phyloP scores from a whole-genome alignment of 2,797 vertebrate species.

The Xyrichtys novacula region DNA sequence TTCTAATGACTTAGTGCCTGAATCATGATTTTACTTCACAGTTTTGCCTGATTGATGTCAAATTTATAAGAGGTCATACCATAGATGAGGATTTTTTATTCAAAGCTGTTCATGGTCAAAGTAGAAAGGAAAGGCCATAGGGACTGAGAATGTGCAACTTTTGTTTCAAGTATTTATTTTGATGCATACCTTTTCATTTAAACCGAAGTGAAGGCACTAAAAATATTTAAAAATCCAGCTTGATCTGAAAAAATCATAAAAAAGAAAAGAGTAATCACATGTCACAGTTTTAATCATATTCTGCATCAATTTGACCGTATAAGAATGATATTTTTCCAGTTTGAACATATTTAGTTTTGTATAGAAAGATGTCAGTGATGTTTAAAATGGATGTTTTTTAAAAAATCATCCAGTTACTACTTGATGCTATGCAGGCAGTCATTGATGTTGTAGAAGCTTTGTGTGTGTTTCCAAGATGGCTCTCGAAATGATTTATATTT shows the following conservation, averaged over 20 bases:
- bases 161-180: not conserved
- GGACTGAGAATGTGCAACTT: not conserved
- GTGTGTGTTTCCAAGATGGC: slow-evolving; percentile 1
- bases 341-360: too few relatives aligned
- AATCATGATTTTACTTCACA: slow-evolving; percentile 41
- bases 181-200: not conserved
- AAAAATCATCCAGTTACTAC: slow-evolving; percentile 25
- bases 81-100: not conserved
- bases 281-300: too few relatives aligned
- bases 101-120: slow-evolving; percentile 3
- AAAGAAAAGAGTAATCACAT: too few relatives aligned
- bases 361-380: too few relatives aligned
- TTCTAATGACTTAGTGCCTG: slow-evolving; percentile 47
- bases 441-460: slow-evolving; percentile 7
- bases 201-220: not conserved
- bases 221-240: too few relatives aligned
- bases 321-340: too few relatives aligned
- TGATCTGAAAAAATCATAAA: too few relatives aligned
- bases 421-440: slow-evolving; percentile 25
- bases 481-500: slow-evolving; percentile 23
- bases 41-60: slow-evolving; percentile 23
- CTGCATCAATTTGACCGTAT: too few relatives aligned
- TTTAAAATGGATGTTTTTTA: not conserved
- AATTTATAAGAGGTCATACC: slow-evolving; percentile 21
- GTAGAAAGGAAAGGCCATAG: not conserved